Evolutionary conservation across 2,797 vertebrate genomes (phyloP).

Genomic region (Epinephelus coioides): DNA sequence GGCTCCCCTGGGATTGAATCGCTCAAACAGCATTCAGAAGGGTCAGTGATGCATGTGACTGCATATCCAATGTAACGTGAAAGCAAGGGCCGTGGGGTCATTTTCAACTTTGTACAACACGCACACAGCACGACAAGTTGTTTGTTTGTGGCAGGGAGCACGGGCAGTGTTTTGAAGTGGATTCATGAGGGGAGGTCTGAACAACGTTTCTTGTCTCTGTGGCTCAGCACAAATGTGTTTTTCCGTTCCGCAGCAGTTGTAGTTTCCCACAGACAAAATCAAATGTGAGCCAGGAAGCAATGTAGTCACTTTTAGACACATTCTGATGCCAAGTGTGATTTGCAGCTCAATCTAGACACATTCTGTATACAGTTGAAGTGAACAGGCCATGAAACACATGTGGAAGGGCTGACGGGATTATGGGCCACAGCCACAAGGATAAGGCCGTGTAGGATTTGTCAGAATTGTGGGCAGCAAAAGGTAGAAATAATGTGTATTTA

Average conservation of each 20-base stretch:
- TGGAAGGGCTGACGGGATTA: conserved; percentile 36
- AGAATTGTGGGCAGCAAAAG: conserved; percentile 22
- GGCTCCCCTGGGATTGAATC: conserved; percentile 40
- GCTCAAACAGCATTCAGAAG: conserved; percentile 51
- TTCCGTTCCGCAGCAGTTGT: conserved; percentile 34
- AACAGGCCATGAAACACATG: conserved; percentile 32
- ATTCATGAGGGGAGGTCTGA: conserved; percentile 25
- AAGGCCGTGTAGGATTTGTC: conserved; percentile 24
- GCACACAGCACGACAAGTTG: conserved; percentile 49
- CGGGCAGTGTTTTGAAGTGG: conserved; percentile 33
- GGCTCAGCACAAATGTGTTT: conserved; percentile 31
- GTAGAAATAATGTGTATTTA: conserved; percentile 1
- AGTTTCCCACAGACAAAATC: conserved; percentile 35
- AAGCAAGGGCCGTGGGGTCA: conserved; percentile 57
- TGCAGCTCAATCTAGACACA: conserved; percentile 18
- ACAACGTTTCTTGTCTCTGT: conserved; percentile 34
- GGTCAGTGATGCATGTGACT: conserved; percentile 71
- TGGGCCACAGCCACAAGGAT: conserved; percentile 36
- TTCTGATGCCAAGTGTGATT: conserved; percentile 48
- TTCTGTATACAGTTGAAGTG: conserved; percentile 25
- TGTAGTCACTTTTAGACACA: conserved; percentile 29
- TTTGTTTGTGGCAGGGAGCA: conserved; percentile 53
- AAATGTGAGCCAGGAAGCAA: conserved; percentile 40
- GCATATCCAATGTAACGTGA: conserved; percentile 72
- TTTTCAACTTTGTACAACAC: conserved; percentile 48